Base-by-base conservation (phyloP, 2,797 vertebrate genomes). In the Xenopus petersii region DNA sequence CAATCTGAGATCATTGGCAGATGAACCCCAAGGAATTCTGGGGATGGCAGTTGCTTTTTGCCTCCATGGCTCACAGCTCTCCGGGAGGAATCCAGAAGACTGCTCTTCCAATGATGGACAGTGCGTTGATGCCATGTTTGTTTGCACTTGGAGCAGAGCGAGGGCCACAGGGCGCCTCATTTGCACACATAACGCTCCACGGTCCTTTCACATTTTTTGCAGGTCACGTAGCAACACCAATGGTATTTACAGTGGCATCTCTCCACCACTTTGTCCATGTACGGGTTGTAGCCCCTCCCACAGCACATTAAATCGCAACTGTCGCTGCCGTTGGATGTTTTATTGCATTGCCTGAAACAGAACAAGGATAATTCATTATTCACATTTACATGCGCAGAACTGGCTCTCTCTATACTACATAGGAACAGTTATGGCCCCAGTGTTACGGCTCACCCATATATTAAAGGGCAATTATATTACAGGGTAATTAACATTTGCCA, bases 171-270 rank as follows among this genome's bases (percentile, higher is more conserved):
- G 0, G 15, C 42, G 42, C 4, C 55, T 93, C 93, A 99, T 87
- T 99, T 99, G 91, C 98, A 99, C 76, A 99, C 95, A 0, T 99
- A 99, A 91, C 91, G 87, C 90, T 99, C 97, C 56, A 99, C 96
- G 0, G 87, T 93, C 83, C 95, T 90, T 87, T 99, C 96, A 0
- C 98, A 99, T 84, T 95, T 95, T 84, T 98, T 98, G 82, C 98
- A 99, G 82, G 98, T 98, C n/a, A 99, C 98, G 0, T 99, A 99
- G 92, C 98, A 99, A 89, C 97, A 99, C 98, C 98, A 99, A 89
- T 99, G 98, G 85, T 99, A 99, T 85, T 96, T 98, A 93, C 98
- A 99, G 86, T 99, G 95, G 84, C 98, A 99, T 13, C 98, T 86
- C 83, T 99, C 98, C 75, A 97, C 94, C 87, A 99, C 91, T 42